These are phyloP conservation scores for Parazoanthus swiftii DNA, from an alignment of 92 coral and sea anemone species.

Conservation along the genomic window DNA sequence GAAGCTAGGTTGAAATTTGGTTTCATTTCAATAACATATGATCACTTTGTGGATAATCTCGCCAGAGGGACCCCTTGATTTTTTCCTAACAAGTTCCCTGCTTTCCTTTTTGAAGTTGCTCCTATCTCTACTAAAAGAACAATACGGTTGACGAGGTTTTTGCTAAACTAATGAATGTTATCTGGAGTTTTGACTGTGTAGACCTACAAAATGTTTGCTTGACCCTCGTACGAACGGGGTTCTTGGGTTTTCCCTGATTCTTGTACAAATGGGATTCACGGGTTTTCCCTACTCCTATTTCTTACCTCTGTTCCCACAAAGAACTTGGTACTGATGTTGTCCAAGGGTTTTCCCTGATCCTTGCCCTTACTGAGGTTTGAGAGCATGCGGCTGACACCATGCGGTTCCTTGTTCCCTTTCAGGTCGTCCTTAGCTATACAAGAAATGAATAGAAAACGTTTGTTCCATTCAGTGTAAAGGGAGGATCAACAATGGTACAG, in stretches of 20 bases:
- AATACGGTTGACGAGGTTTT: not conserved
- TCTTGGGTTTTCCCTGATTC: not conserved
- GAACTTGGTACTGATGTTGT: conserved; percentile 89
- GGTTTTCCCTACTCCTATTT: not conserved
- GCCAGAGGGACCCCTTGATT: too few relatives aligned
- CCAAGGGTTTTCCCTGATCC: conserved; percentile 91
- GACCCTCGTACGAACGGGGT: not conserved
- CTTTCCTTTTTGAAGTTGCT: too few relatives aligned
- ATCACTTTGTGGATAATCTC: too few relatives aligned
- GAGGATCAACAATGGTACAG: not conserved
- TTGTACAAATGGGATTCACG: too few relatives aligned
- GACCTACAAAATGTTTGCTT: not conserved
- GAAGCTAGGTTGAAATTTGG: too few relatives aligned
- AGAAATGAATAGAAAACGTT: not conserved
- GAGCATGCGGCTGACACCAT: conserved; percentile 57
- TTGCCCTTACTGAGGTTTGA: conserved; percentile 78
- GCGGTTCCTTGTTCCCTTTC: conserved; percentile 58
- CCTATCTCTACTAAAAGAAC: not conserved
- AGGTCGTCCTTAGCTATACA: conserved; percentile 54
- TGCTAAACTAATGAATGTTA: not conserved
- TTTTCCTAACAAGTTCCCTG: too few relatives aligned
- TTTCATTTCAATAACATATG: too few relatives aligned
- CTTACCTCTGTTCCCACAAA: conserved; percentile 95
- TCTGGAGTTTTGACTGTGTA: not conserved
- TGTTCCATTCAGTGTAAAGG: not conserved